A percentile compares a stretch with the other conserved stretches of the same genome.
These are phyloP conservation scores for Struthidea cinerea DNA, from an alignment of 2,113 vertebrate genomes.

Conservation along the genomic window DNA sequence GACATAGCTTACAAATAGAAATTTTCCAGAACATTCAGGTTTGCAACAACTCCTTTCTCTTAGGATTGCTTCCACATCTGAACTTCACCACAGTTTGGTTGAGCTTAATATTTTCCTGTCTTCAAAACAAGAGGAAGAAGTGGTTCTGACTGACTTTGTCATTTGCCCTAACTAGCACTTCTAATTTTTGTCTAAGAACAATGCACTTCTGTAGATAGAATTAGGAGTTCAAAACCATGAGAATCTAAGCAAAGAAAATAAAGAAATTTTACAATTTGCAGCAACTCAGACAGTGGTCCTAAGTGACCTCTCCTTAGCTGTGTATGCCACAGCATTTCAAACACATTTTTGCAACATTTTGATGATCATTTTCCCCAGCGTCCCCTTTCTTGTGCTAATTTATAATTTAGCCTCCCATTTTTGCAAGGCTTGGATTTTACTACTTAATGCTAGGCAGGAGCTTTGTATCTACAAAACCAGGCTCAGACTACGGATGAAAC, in stretches of 20 bases:
- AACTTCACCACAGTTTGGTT: not conserved
- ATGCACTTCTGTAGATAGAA: not conserved
- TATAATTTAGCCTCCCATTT: not conserved
- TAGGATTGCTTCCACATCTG: rapidly evolving
- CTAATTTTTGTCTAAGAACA: not conserved
- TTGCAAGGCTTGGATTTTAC: not conserved
- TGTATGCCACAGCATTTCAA: not conserved
- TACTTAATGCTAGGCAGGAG: not conserved
- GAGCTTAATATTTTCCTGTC: not conserved
- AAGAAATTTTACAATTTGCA: not conserved
- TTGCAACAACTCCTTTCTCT: not conserved
- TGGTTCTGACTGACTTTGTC: not conserved
- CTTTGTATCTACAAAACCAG: not conserved
- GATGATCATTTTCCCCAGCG: not conserved
- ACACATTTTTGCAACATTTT: not conserved
- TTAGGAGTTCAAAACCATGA: not conserved
- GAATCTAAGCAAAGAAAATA: not conserved
- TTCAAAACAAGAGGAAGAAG: not conserved
- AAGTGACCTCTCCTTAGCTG: not conserved
- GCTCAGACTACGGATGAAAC: not conserved
- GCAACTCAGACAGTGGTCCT: not conserved
- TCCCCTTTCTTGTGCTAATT: not conserved
- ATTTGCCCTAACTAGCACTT: not conserved
- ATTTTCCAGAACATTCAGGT: not conserved
- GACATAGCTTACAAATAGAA: not conserved